Percentiles rank a stretch among this genome's conserved stretches.
These are phyloP conservation scores for Clivina fossor DNA, from an alignment of 2,888 invertebrate species.

Conservation along the genomic window DNA sequence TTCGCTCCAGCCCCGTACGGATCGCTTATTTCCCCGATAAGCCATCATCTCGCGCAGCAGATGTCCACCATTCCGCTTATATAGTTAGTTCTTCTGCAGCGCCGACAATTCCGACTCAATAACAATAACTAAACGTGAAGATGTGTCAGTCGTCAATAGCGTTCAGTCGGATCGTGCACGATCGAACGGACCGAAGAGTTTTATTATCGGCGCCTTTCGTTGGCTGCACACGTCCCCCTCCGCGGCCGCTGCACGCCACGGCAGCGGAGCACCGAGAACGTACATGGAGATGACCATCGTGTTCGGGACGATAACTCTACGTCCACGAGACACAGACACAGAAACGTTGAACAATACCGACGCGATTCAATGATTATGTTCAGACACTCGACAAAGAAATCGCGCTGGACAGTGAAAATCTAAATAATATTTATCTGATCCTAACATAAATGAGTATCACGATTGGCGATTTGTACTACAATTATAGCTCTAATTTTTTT, in stretches of 20 bases:
- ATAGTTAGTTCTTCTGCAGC: constrained; percentile 2
- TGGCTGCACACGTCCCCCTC: background rate
- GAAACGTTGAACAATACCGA: constrained; percentile 16
- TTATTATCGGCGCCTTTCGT: constrained; percentile 26
- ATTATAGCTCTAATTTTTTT: too few species aligned
- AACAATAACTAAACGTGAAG: constrained; percentile 33
- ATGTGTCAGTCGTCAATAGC: constrained; percentile 34
- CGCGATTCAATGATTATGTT: too few species aligned
- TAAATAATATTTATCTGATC: too few species aligned
- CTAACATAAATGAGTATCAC: too few species aligned
- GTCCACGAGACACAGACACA: too few species aligned
- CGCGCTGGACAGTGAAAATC: too few species aligned
- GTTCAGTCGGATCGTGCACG: constrained; percentile 26
- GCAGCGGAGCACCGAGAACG: background rate
- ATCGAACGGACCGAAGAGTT: constrained; percentile 20
- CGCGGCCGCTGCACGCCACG: background rate
- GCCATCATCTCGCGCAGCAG: constrained; percentile 6
- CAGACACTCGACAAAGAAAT: too few species aligned
- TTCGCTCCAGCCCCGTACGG: background rate
- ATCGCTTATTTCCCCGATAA: constrained; percentile 7
- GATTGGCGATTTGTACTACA: too few species aligned
- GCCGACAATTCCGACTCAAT: constrained; percentile 25
- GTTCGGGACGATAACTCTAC: constrained; percentile 13
- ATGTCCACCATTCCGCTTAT: background rate
- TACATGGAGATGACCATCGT: background rate